phyloP scores from a whole-genome alignment of 2,113 vertebrate genomes.

The Entelurus aequoreus region DNA sequence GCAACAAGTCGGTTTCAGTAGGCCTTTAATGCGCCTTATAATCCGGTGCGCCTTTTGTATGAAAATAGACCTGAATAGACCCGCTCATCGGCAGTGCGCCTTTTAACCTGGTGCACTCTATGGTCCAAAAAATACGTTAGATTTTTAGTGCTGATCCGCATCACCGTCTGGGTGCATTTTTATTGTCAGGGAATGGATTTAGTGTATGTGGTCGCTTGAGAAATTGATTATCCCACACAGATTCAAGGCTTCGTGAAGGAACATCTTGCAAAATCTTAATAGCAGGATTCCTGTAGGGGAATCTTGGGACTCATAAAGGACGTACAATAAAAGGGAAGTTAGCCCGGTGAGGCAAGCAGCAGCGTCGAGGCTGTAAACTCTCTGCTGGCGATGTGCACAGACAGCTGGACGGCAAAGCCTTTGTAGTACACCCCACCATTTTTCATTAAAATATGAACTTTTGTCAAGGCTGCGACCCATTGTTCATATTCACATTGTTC shows the following conservation, averaged over 20 bases:
- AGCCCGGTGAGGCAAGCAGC: constrained; percentile 12
- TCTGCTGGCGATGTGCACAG: constrained; percentile 29
- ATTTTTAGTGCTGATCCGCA: no score
- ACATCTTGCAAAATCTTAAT: neutral
- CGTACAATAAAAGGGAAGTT: constrained; percentile 13
- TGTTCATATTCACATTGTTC: no score
- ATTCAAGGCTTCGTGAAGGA: constrained; percentile 6
- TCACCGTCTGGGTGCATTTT: neutral
- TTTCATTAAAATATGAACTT: no score
- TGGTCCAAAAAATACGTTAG: no score
- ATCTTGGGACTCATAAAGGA: constrained; percentile 17
- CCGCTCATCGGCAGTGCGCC: no score
- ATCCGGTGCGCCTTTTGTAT: no score
- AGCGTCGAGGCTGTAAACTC: constrained; percentile 27
- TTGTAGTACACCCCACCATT: constrained; percentile 22
- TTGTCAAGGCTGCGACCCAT: no score
- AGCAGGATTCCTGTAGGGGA: constrained; percentile 6
- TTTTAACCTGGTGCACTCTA: no score
- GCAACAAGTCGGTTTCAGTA: no score
- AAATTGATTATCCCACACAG: no score
- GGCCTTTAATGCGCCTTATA: no score
- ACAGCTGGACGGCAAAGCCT: constrained; percentile 35
- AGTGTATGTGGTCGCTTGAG: neutral
- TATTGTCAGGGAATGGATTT: neutral
- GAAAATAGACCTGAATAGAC: no score